Evolutionary conservation across 53 echinoderm and acorn worm species (phyloP), one percentile per base, ranked within the genome.

Genomic region (Arbacia lixula): DNA sequence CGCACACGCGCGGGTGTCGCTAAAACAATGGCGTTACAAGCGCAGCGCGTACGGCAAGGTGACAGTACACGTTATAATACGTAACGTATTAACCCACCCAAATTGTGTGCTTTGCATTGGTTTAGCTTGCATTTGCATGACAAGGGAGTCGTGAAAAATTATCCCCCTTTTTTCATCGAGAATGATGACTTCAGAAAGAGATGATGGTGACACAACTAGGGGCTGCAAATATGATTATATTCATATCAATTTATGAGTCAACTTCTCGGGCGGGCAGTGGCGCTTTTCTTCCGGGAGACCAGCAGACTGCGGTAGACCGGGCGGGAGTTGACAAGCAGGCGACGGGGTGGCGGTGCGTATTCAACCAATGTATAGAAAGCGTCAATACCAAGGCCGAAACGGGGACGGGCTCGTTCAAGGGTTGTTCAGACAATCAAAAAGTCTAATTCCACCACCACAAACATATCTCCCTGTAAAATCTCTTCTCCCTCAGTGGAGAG

Each of bases 221-320:
- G 53, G 77, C 28, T 54, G 77, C 77, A 77, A 77, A 77, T 77
- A 57, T 77, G 57, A 77, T 77, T 77, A 77, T 57, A 77, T 77
- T 77, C 77, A 77, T 77, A 77, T 77, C 57, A 77, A 77, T 77
- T 77, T 77, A 77, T 77, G 77, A 77, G 77, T 77, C 57, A 77
- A 74, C 74, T 74, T 74, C 20, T 31, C 43, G 69, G 46, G 31
- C 77, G 77, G 77, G 77, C 77, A 77, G 56, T 77, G 77, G 58
- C 77, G 77, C 77, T 77, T 77, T 57, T 77, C 39, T 58, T 38
- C 33, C 77, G 14, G 57, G 36, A 77, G 77, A 77, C 77, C 77
- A 58, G 77, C 40, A 77, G 77, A 57, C 77, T 77, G 77, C 57
- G 77, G 33, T 33, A 46, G 82, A 46, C 82, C 82, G 62, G 31